Conservation (phyloP, 2,797 vertebrate genomes). For the Staurois parvus region DNA sequence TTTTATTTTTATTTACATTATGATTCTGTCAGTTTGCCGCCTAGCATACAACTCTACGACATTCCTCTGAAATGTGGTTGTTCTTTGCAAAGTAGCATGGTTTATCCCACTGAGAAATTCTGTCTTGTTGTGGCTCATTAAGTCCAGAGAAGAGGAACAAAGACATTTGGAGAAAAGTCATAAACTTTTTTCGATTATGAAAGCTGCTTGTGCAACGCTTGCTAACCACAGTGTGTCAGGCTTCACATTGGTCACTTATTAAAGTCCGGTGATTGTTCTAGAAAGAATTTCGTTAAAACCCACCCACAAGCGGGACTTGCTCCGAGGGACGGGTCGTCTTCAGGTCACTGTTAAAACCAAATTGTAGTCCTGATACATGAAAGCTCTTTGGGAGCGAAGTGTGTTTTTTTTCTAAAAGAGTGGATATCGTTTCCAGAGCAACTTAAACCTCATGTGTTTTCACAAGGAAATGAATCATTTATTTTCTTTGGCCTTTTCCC, state of each 20-base stretch:
- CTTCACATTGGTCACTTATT: background rate
- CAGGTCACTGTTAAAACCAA: slow-evolving; percentile 76
- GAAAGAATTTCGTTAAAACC: slow-evolving; percentile 22
- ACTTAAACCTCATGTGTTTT: slow-evolving; percentile 82
- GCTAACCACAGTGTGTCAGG: background rate
- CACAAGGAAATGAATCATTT: slow-evolving; percentile 85
- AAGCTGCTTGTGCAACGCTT: background rate
- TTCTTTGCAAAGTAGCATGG: slow-evolving; percentile 18
- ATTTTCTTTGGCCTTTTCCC: slow-evolving; percentile 79
- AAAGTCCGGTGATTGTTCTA: slow-evolving; percentile 13
- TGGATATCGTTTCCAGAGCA: slow-evolving; percentile 79
- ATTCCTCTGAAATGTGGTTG: slow-evolving; percentile 64
- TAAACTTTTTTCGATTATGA: slow-evolving; percentile 16
- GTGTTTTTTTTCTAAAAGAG: slow-evolving; percentile 73
- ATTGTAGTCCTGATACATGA: slow-evolving; percentile 75
- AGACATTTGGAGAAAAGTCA: background rate
- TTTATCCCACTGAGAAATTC: slow-evolving; percentile 25
- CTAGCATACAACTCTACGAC: slow-evolving; percentile 53
- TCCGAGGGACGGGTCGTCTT: slow-evolving; percentile 75
- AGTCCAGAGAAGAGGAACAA: background rate
- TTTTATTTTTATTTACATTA: background rate
- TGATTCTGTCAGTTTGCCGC: background rate
- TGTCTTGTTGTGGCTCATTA: slow-evolving; percentile 6
- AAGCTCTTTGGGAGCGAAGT: slow-evolving; percentile 73
- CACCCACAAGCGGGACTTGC: slow-evolving; percentile 70